A percentile compares a stretch with the other conserved stretches of the same genome.
Evolutionary conservation across 2,113 vertebrate genomes (phyloP).

Genomic region (Pyrgilauda ruficollis): DNA sequence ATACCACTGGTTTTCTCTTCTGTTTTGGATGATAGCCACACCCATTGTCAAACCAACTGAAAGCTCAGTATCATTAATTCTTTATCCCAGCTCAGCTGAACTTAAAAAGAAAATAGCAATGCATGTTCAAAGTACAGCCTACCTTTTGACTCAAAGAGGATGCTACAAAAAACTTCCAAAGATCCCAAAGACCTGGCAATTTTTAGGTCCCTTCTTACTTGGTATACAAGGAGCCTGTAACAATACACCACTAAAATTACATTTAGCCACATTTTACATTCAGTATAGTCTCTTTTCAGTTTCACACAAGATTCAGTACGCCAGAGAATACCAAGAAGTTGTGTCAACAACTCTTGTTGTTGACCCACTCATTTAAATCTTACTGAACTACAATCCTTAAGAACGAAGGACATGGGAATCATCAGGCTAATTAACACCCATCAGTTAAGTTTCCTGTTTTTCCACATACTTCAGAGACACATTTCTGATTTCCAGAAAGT

Average conservation of each 20-base stretch:
- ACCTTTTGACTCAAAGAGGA: neutral
- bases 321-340: neutral
- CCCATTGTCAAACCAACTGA: neutral
- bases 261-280: neutral
- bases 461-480: neutral
- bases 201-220: neutral
- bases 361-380: neutral
- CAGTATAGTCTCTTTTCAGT: neutral
- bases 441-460: neutral
- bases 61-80: neutral
- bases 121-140: neutral
- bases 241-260: neutral
- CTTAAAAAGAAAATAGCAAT: neutral
- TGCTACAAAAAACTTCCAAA: neutral
- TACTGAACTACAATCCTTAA: neutral
- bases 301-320: neutral
- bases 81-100: neutral
- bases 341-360: neutral
- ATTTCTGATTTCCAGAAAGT: neutral
- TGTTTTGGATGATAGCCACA: neutral
- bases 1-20: neutral
- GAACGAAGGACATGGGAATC: neutral
- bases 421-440: neutral
- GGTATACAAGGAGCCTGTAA: neutral
- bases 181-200: neutral